A percentile compares a stretch with the other conserved stretches of the same genome.
These are phyloP conservation scores for Brachyistius frenatus DNA, from an alignment of 2,113 vertebrate species.

Conservation along the genomic window DNA sequence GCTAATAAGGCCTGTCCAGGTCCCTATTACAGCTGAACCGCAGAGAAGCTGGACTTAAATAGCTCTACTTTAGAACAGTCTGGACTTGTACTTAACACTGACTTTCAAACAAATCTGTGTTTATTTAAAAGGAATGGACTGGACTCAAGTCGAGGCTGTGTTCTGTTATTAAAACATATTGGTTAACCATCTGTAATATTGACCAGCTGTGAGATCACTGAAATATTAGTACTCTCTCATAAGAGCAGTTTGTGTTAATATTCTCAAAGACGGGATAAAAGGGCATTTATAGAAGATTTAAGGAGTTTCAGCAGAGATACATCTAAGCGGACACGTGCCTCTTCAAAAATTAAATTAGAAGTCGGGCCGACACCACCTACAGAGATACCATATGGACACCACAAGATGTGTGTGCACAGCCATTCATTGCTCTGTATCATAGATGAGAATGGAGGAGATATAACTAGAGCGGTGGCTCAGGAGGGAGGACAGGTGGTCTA, in stretches of 20 bases:
- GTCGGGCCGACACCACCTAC: too few species aligned
- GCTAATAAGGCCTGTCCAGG: slow-evolving; percentile 64
- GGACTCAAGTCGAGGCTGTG: slow-evolving; percentile 42
- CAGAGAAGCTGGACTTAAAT: slow-evolving; percentile 53
- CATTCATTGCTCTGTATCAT: too few species aligned
- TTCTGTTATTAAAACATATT: slow-evolving; percentile 64
- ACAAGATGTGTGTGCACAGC: too few species aligned
- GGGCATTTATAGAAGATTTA: neutral
- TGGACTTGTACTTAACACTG: slow-evolving; percentile 63
- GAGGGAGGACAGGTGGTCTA: too few species aligned
- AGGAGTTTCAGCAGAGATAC: too few species aligned
- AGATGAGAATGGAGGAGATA: too few species aligned
- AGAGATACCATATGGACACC: too few species aligned
- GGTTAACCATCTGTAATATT: slow-evolving; percentile 62
- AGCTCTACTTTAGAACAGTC: slow-evolving; percentile 47
- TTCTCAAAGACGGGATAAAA: slow-evolving; percentile 15
- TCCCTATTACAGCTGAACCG: slow-evolving; percentile 56
- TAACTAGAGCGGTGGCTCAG: too few species aligned
- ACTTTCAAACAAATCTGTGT: slow-evolving; percentile 64
- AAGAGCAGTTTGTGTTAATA: neutral
- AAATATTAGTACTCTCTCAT: slow-evolving; percentile 22
- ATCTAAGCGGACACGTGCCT: too few species aligned
- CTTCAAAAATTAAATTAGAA: too few species aligned
- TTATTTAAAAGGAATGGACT: slow-evolving; percentile 58
- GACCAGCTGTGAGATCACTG: slow-evolving; percentile 52